Base-by-base conservation (phyloP, 2,113 vertebrate genomes). In the Leucopsar rothschildi region DNA sequence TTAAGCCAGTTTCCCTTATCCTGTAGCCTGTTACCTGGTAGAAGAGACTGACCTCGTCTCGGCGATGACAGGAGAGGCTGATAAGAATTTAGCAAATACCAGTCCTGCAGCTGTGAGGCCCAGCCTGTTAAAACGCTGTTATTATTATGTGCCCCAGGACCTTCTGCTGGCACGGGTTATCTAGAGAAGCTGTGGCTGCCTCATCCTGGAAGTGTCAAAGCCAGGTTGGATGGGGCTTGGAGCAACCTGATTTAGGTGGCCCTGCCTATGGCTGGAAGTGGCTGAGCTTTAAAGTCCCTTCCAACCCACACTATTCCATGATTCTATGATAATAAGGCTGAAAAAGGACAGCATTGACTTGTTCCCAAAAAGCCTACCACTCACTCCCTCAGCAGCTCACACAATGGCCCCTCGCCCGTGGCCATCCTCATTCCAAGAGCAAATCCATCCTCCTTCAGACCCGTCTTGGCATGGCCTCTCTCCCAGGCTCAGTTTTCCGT, bases 371-470 rank as follows among this genome's bases (percentile, higher is more conserved):
- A 28, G 9, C 8, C 5, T 5, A 0, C 4, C 27, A 6, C 29
- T 45, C 0, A 4, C 21, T 79, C 56, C 19, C 21, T 45, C 4
- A 35, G 60, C 31, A 24, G 31, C 18, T 79, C 56, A 19, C 11
- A 5, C n/a, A 21, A 31, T 27, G 23, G 29, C 21, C 5, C 14
- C 12, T 66, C 0, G 0, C 29, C 37, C 5, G 0, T 1, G 1
- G 42, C 44, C n/a, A 31, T 18, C 42, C 19, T 15, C 6, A 0
- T 22, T 7, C 13, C 2, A 25, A 25, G 10, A 63, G 3, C 37
- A n/a, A 64, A 35, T 11, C n/a, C 28, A 16, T 20, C 39, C 11
- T 33, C 9, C 21, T 12, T 42, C 60, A 39, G 3, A 7, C 14
- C 14, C 65, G 9, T 11, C 47, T 28, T 8, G 12, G 33, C 6